Evolutionary conservation across 2,888 invertebrate species (phyloP).

Genomic region (Papilio elwesi): DNA sequence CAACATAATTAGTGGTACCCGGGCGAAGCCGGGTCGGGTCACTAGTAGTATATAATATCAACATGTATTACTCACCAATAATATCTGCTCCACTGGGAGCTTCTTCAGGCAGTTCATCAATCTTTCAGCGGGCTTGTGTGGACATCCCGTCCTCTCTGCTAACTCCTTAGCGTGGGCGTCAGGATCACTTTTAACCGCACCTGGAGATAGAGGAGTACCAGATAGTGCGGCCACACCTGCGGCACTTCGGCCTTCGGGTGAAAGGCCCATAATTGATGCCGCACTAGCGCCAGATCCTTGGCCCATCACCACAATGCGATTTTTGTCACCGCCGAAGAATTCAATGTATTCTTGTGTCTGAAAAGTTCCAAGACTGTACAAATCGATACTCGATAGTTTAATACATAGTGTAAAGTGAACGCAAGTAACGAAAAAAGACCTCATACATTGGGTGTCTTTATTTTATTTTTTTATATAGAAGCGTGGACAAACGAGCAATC

Average conservation of each 20-base stretch:
- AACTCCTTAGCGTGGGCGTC: constrained; percentile 84
- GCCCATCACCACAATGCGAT: constrained; percentile 88
- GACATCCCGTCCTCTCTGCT: constrained; percentile 86
- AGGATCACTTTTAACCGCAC: constrained; percentile 87
- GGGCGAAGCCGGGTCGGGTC: no score
- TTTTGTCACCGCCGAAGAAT: constrained; percentile 90
- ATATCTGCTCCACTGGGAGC: constrained; percentile 72
- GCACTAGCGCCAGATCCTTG: constrained; percentile 91
- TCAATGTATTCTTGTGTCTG: constrained; percentile 87
- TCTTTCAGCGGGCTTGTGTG: constrained; percentile 81
- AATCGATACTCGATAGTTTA: background rate
- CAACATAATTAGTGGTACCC: no score
- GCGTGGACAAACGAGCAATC: no score
- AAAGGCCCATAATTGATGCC: constrained; percentile 87
- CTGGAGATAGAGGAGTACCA: constrained; percentile 89
- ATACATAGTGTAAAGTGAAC: background rate
- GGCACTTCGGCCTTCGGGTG: constrained; percentile 85
- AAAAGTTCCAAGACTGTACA: constrained; percentile 36
- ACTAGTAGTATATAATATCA: no score
- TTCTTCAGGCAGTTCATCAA: constrained; percentile 87
- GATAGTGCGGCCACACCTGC: constrained; percentile 89
- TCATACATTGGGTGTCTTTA: no score
- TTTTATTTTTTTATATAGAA: no score
- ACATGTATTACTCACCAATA: constrained; percentile 57
- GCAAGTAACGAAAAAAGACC: background rate